phyloP scores from a whole-genome alignment of 2,888 invertebrate species.

The Plagodis dolabraria region DNA sequence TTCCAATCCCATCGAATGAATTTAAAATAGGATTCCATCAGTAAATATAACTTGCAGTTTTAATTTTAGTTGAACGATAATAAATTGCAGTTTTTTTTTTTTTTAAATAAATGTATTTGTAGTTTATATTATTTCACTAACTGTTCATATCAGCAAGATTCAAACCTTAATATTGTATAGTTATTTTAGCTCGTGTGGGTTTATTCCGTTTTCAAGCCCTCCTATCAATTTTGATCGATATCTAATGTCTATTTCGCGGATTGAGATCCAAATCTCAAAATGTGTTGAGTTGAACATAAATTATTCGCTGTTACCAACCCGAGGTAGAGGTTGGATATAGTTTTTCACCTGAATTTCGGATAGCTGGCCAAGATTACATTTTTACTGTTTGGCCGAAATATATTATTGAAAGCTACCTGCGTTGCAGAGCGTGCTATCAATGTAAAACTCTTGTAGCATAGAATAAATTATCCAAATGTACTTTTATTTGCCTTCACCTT shows the following conservation, averaged over 20 bases:
- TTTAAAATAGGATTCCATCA: too few relatives aligned
- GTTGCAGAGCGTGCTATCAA: conserved; percentile 5
- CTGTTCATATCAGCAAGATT: not conserved
- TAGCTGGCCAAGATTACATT: conserved; percentile 30
- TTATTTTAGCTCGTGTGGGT: not conserved
- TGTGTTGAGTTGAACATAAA: conserved; percentile 30
- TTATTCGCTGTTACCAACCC: conserved; percentile 26
- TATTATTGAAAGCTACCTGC: conserved; percentile 26
- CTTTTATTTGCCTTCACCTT: not conserved
- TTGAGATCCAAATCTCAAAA: conserved; percentile 33
- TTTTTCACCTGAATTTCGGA: conserved; percentile 31
- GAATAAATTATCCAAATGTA: conserved; percentile 1
- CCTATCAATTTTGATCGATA: conserved; percentile 32
- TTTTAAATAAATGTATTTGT: too few relatives aligned
- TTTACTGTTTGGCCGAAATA: conserved; percentile 27
- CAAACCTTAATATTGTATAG: too few relatives aligned
- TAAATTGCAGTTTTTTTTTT: too few relatives aligned
- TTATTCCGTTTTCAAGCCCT: not conserved
- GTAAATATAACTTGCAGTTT: too few relatives aligned
- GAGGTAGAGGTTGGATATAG: conserved; percentile 25
- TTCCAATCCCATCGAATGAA: too few relatives aligned
- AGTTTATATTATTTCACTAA: not conserved
- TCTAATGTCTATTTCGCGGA: conserved; percentile 32
- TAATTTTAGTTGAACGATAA: too few relatives aligned
- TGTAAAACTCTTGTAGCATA: conserved; percentile 7